Percentiles rank a stretch among this genome's conserved stretches.
Evolutionary conservation across 2,797 vertebrate genomes (phyloP).

Genomic region (Chrysocyon brachyurus): DNA sequence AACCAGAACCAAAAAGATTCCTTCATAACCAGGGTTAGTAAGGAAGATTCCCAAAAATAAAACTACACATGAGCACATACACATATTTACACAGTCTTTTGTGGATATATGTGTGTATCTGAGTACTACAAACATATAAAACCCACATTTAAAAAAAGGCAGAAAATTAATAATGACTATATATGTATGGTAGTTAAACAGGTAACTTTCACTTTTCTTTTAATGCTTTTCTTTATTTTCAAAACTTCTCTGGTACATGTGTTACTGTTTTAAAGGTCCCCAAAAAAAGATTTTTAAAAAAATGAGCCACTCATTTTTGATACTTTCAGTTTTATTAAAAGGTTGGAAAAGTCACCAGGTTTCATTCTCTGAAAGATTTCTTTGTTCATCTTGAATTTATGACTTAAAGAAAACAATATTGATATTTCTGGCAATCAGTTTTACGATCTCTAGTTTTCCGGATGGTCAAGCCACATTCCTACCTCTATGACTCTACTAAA

Average conservation of each 20-base stretch:
- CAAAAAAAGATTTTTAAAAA: background rate
- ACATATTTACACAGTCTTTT: background rate
- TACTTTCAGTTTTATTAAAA: slow-evolving; percentile 11
- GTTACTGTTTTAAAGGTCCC: slow-evolving; percentile 29
- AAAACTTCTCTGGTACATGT: background rate
- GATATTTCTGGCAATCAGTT: slow-evolving; percentile 26
- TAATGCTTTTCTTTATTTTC: slow-evolving; percentile 31
- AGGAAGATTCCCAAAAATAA: background rate
- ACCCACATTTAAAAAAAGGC: background rate
- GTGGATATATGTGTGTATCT: background rate
- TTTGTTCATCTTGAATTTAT: slow-evolving; percentile 36
- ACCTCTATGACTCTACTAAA: slow-evolving; percentile 4
- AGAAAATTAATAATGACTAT: slow-evolving; percentile 9
- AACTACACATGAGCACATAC: background rate
- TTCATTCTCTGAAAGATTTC: slow-evolving; percentile 53
- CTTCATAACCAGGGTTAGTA: slow-evolving; percentile 26
- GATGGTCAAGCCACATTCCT: slow-evolving; percentile 54
- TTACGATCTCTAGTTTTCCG: slow-evolving; percentile 64
- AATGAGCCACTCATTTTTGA: slow-evolving; percentile 33
- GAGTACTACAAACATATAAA: background rate
- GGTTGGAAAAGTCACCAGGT: slow-evolving; percentile 28
- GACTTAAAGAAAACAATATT: slow-evolving; percentile 38
- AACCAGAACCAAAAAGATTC: slow-evolving; percentile 44
- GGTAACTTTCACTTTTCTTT: background rate
- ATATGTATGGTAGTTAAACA: background rate